phyloP scores from a whole-genome alignment of 2,888 invertebrate genomes.

The Hypolimnas misippus region DNA sequence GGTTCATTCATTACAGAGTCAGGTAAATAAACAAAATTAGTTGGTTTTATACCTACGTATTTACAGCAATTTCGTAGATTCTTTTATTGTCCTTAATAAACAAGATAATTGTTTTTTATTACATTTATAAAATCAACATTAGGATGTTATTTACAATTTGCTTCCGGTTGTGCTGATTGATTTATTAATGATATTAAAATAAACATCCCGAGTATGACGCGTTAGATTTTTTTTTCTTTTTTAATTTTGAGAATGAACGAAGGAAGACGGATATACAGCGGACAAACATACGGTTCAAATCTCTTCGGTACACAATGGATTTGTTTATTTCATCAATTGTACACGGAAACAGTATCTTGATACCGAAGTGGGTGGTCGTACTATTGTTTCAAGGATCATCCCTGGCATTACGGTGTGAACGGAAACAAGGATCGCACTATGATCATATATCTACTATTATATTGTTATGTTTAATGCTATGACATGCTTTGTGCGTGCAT shows the following conservation, averaged over 20 bases:
- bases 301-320: constrained; percentile 76
- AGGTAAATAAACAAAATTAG: not conserved
- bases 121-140: not conserved
- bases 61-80: not conserved
- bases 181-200: constrained; percentile 7
- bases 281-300: constrained; percentile 74
- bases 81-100: not conserved
- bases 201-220: not conserved
- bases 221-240: constrained; percentile 3
- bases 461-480: constrained; percentile 3
- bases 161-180: constrained; percentile 12
- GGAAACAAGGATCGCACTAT: constrained; percentile 2
- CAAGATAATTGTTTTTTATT: not conserved
- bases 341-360: constrained; percentile 67
- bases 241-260: constrained; percentile 34
- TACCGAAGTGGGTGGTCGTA: constrained; percentile 74
- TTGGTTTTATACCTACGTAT: not conserved
- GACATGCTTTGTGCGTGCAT: too few relatives aligned
- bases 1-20: not conserved
- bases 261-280: constrained; percentile 65
- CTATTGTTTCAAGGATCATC: constrained; percentile 36
- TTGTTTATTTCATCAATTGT: constrained; percentile 75
- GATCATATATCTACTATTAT: not conserved
- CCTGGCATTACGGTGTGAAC: constrained; percentile 14
- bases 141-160: constrained; percentile 4